These are phyloP conservation scores for Samia ricini DNA, from an alignment of 1,140 invertebrate species.

Conservation along the genomic window DNA sequence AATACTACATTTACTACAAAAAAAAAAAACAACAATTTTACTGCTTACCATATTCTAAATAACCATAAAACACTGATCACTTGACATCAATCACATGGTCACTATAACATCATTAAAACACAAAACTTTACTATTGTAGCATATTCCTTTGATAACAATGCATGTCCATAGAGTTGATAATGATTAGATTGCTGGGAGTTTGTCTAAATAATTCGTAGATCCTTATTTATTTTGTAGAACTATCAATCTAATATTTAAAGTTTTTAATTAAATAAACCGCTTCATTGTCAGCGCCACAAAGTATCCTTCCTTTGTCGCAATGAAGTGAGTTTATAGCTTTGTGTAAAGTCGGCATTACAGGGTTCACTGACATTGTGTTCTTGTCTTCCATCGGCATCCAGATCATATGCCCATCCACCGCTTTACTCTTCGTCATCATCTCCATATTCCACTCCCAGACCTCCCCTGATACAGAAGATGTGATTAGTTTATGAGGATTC, in stretches of 20 bases:
- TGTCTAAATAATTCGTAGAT: neutral
- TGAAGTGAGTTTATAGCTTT: slow-evolving; percentile 90
- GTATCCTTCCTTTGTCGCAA: slow-evolving; percentile 82
- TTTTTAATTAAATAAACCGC: slow-evolving; percentile 87
- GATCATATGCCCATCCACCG: slow-evolving; percentile 78
- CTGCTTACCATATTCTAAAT: too few species aligned
- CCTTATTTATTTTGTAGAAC: neutral
- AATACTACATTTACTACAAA: neutral
- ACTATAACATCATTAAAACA: too few species aligned
- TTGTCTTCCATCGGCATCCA: slow-evolving; percentile 81
- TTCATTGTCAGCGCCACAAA: slow-evolving; percentile 91
- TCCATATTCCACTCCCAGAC: slow-evolving; percentile 90
- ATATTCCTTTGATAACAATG: too few species aligned
- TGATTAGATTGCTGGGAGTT: neutral
- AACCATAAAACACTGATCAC: too few species aligned
- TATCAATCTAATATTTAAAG: slow-evolving; percentile 64
- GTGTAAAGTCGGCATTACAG: slow-evolving; percentile 83
- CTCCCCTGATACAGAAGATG: slow-evolving; percentile 88
- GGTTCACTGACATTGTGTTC: slow-evolving; percentile 84
- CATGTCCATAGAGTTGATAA: neutral
- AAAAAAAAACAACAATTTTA: too few species aligned
- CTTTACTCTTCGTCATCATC: slow-evolving; percentile 61
- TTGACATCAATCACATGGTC: too few species aligned
- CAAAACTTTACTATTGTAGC: too few species aligned
- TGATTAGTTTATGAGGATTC: slow-evolving; percentile 89